Conservation (phyloP, 2,113 vertebrate species). For the Saimiri boliviensis region DNA sequence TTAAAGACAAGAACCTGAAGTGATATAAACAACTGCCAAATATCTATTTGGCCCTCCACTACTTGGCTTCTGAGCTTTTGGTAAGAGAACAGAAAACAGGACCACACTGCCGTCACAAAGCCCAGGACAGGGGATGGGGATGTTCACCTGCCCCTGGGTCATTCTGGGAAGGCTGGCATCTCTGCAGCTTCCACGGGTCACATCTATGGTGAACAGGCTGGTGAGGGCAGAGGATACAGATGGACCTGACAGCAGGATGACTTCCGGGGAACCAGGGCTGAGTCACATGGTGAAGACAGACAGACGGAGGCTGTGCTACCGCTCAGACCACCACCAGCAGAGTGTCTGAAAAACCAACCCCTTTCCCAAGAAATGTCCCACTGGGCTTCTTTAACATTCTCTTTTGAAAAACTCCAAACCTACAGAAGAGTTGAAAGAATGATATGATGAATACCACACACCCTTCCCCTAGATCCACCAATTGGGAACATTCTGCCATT, state of each 20-base stretch:
- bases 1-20: not conserved
- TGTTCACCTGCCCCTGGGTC: not conserved
- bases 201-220: not conserved
- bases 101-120: rapidly evolving
- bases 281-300: not conserved
- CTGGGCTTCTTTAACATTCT: not conserved
- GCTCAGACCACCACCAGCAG: rapidly evolving
- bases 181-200: not conserved
- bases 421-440: not conserved
- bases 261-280: too few relatives aligned
- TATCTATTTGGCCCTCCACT: not conserved
- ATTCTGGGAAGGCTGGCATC: not conserved
- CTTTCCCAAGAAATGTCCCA: not conserved
- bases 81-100: not conserved
- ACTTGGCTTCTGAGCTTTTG: not conserved
- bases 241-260: not conserved
- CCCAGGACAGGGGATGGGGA: not conserved
- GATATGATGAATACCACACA: rapidly evolving
- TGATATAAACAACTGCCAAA: not conserved
- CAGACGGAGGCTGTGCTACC: not conserved
- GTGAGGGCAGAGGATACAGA: not conserved
- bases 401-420: not conserved
- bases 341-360: not conserved
- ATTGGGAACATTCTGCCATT: rapidly evolving
- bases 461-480: not conserved